Evolutionary conservation across 2,888 invertebrate genomes (phyloP).

Genomic region (Corbicula japonica): DNA sequence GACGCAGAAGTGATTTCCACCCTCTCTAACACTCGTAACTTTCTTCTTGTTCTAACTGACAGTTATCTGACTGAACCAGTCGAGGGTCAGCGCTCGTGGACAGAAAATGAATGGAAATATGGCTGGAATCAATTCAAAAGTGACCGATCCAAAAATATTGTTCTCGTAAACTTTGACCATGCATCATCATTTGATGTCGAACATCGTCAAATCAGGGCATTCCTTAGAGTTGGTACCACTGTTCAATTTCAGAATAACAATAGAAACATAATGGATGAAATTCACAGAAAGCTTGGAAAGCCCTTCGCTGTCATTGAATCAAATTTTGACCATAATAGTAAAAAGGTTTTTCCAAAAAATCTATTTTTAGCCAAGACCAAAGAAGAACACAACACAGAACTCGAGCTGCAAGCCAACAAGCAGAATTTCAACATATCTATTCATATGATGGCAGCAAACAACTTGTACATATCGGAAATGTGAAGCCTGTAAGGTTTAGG

Average conservation of each 20-base stretch:
- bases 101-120: slow-evolving; percentile 53
- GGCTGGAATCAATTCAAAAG: slow-evolving; percentile 37
- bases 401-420: too few relatives aligned
- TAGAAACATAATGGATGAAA: slow-evolving; percentile 30
- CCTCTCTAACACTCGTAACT: slow-evolving; percentile 33
- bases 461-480: too few relatives aligned
- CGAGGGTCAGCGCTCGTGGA: slow-evolving; percentile 24
- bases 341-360: too few relatives aligned
- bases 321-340: too few relatives aligned
- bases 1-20: slow-evolving; percentile 25
- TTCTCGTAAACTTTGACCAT: slow-evolving; percentile 49
- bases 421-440: too few relatives aligned
- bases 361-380: too few relatives aligned
- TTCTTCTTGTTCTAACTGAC: slow-evolving; percentile 40
- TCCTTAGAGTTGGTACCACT: slow-evolving; percentile 38
- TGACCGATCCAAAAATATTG: slow-evolving; percentile 31
- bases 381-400: too few relatives aligned
- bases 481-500: too few relatives aligned
- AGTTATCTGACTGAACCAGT: slow-evolving; percentile 20
- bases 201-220: slow-evolving; percentile 41
- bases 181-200: slow-evolving; percentile 26
- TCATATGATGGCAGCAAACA: too few relatives aligned
- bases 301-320: too few relatives aligned
- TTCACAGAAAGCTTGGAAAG: slow-evolving; percentile 37
- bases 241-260: slow-evolving; percentile 41